Base-by-base conservation (phyloP, 2,797 vertebrate genomes). In the Danio tinwini region DNA sequence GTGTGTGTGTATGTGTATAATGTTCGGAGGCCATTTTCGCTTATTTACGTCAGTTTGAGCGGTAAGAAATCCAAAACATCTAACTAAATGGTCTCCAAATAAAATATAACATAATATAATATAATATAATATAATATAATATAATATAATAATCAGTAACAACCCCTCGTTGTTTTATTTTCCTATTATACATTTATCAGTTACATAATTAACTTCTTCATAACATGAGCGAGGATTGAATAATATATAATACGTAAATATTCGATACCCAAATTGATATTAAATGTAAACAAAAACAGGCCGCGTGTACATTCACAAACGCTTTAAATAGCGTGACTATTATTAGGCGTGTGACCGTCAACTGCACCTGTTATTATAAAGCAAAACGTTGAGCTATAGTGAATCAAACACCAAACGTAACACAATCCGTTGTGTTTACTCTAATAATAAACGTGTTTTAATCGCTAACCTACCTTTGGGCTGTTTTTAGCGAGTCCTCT, bases 331-430 rank as follows among this genome's bases (percentile, higher is more conserved):
- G 29, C 59, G 19, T 11, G 5, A 13, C 19, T 39, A 45, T 50
- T 21, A 62, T 42, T 42, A 37, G 19, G 16, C 39, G 19, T 14
- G 14, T 12, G 47, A 16, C 67, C 47, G 39, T 37, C 10, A 73
- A 53, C 50, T 6, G 59, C 59, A 72, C 68, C 50, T 72, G 59
- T 72, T 64, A 80, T 64, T 49, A 52, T 45, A 11, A 42, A 19
- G 7, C 19, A 45, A 55, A 29, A 64, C 9, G 4, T 7, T 4
- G 4, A 29, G n/a, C 12, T 52, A 21, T 9, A 16, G 9, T 42
- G 44, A 78, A 59, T 19, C 62, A 10, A 5, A 16, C 14, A n/a
- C 2, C 59, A 39, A 16, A 19, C 12, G 40, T 16, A 37, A 63
- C 19, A 10, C 7, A 63, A 1, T 6, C 9, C 1, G 2, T 0